phyloP scores from a whole-genome alignment of 1,140 invertebrate genomes.

The Drosophila arizonae region DNA sequence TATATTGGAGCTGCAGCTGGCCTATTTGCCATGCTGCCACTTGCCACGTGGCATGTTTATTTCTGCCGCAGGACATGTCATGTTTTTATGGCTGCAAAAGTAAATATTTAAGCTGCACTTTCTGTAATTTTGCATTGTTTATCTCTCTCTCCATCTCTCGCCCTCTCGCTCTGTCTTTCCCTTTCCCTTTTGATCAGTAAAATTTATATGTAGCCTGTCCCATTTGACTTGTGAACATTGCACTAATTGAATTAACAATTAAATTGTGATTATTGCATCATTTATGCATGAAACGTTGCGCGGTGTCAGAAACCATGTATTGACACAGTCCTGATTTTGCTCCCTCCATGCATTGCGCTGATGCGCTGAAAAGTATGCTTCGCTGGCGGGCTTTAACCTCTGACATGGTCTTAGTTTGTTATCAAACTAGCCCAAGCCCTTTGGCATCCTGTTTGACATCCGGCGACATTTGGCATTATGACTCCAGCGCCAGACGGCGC shows the following conservation, averaged over 20 bases:
- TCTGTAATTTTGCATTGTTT: constrained; percentile 32
- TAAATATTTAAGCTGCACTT: constrained; percentile 49
- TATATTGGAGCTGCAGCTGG: constrained; percentile 4
- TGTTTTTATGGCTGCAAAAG: constrained; percentile 57
- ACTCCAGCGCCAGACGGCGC: constrained; percentile 9
- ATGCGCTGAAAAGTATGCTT: constrained; percentile 27
- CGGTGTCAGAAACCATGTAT: constrained; percentile 48
- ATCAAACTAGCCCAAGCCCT: constrained; percentile 29
- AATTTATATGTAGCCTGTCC: constrained; percentile 2
- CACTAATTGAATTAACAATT: constrained; percentile 76
- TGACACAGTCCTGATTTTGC: not conserved
- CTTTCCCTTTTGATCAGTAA: not conserved
- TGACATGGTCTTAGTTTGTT: constrained; percentile 12
- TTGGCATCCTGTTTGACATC: constrained; percentile 45
- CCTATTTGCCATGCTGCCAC: constrained; percentile 23
- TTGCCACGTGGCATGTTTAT: constrained; percentile 63
- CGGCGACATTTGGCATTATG: constrained; percentile 50
- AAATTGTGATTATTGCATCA: constrained; percentile 72
- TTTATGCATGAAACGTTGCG: constrained; percentile 62
- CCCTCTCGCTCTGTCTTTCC: no score
- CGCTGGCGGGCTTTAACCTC: constrained; percentile 20
- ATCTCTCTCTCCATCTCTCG: not conserved
- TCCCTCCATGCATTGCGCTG: not conserved
- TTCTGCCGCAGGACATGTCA: constrained; percentile 56
- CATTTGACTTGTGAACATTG: constrained; percentile 52